Evolutionary conservation across 1,140 invertebrate species (phyloP), one percentile per base, ranked within the genome.

Genomic region (Nylanderia fulva): DNA sequence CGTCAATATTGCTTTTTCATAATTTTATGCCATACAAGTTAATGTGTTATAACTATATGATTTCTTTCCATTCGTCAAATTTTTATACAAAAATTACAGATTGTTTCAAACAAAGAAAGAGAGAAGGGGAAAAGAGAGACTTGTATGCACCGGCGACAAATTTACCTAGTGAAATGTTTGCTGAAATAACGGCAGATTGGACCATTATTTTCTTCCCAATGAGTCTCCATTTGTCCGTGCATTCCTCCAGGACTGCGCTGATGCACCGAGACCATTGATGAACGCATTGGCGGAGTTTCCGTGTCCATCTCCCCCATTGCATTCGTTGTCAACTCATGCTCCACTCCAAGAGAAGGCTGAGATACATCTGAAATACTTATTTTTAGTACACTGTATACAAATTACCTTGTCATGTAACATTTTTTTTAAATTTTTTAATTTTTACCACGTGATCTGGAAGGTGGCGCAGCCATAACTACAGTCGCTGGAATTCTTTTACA

Each of bases 401-500:
- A 45, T 13, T 48, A 45, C 2, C 13, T 0, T 33, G 2, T 33
- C 0, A 29, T 24, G n/a, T 2, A 3, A 21, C 13, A 36, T 39
- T 24, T 24, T 36, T 27, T 15, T 24, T 58, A 0, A 1, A 21
- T 82, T 15, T 45, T 4, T 21, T 2, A 58, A 45, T 15, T 83
- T 89, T 92, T 93, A 97, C 97, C 97, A 95, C 97, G 96, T 0
- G 97, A 97, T 90, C 97, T 95, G 6, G 96, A 96, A 0, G 96
- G 95, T 33, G 96, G 95, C 45, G 95, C 96, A 39, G 96, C 96
- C 95, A 97, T 96, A 33, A 97, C 96, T 52, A 98, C 96, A 82
- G 97, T 97, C 13, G 97, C 96, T 48, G 97, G 97, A 75, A 98
- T 97, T 84, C 97, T 96, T 88, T 97, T 96, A 92, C 98, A 98